Evolutionary conservation across 2,888 invertebrate species (phyloP).

Genomic region (Meiosimyza decipiens): DNA sequence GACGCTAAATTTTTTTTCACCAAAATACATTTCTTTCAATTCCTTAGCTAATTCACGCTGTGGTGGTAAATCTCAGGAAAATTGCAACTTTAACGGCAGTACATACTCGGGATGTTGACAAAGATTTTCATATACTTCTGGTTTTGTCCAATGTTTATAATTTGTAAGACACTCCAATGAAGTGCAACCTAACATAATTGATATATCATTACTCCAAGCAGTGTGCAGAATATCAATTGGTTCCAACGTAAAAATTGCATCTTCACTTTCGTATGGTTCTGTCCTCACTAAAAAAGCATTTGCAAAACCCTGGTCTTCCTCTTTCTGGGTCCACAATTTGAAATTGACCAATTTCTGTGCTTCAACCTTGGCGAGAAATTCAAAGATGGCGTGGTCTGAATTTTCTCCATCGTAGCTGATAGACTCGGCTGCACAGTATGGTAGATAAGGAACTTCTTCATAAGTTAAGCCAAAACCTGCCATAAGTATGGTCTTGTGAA

Average conservation of each 20-base stretch:
- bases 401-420: slow-evolving; percentile 59
- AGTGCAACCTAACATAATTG: slow-evolving; percentile 57
- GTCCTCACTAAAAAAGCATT: neutral
- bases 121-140: slow-evolving; percentile 23
- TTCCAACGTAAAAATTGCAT: slow-evolving; percentile 51
- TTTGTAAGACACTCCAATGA: slow-evolving; percentile 52
- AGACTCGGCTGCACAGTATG: slow-evolving; percentile 55
- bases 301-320: slow-evolving; percentile 29
- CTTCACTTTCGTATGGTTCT: slow-evolving; percentile 52
- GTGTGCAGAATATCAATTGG: slow-evolving; percentile 52
- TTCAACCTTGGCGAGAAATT: slow-evolving; percentile 48
- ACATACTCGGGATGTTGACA: slow-evolving; percentile 40
- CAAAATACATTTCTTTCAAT: slow-evolving; percentile 50
- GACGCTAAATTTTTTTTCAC: slow-evolving; percentile 52
- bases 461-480: slow-evolving; percentile 45
- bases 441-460: slow-evolving; percentile 30
- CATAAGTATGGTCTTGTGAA: slow-evolving; percentile 60
- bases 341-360: slow-evolving; percentile 43
- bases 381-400: slow-evolving; percentile 47
- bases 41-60: slow-evolving; percentile 46
- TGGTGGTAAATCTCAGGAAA: slow-evolving; percentile 25
- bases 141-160: slow-evolving; percentile 10
- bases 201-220: slow-evolving; percentile 60
- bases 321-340: slow-evolving; percentile 44
- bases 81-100: slow-evolving; percentile 39